Percentiles rank a stretch among this genome's conserved stretches.
Evolutionary conservation across 1,140 invertebrate species (phyloP).

Genomic region (Dinoponera quadriceps): DNA sequence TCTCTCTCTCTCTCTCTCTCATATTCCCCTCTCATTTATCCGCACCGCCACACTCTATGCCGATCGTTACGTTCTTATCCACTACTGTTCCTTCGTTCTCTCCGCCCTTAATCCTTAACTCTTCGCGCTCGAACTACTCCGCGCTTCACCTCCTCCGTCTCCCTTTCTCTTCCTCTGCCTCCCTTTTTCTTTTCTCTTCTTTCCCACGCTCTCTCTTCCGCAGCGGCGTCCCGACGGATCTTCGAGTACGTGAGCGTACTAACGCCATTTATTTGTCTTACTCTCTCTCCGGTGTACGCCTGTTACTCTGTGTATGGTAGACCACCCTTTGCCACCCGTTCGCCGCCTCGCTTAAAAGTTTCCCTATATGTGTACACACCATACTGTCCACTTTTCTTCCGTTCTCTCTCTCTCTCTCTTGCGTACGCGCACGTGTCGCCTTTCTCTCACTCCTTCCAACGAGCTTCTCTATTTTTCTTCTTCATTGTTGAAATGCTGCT

Average conservation of each 20-base stretch:
- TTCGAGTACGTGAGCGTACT: constrained; percentile 48
- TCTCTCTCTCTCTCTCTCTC: constrained; percentile 5
- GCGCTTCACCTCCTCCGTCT: not conserved
- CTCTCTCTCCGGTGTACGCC: constrained; percentile 27
- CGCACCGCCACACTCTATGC: not conserved
- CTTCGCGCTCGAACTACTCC: constrained; percentile 2
- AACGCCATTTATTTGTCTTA: constrained; percentile 55
- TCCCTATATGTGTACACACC: constrained; percentile 29
- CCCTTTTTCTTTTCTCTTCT: not conserved
- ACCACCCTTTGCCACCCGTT: constrained; percentile 30
- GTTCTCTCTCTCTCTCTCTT: not conserved
- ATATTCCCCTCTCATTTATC: constrained; percentile 12
- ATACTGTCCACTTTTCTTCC: constrained; percentile 21
- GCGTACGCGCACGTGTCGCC: not conserved
- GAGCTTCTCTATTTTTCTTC: constrained; percentile 50
- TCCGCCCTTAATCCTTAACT: constrained; percentile 33
- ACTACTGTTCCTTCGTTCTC: constrained; percentile 29
- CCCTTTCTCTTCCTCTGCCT: not conserved
- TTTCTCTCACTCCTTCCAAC: not conserved
- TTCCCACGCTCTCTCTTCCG: not conserved
- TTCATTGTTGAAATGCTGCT: constrained; percentile 12
- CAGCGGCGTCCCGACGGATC: constrained; percentile 12
- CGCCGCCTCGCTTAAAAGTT: constrained; percentile 32
- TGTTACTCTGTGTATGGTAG: constrained; percentile 10
- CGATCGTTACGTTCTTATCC: constrained; percentile 44